Percentiles rank a stretch among this genome's conserved stretches.
Conservation (phyloP, 23 tunicate species). For the Trididemnum clinides region DNA sequence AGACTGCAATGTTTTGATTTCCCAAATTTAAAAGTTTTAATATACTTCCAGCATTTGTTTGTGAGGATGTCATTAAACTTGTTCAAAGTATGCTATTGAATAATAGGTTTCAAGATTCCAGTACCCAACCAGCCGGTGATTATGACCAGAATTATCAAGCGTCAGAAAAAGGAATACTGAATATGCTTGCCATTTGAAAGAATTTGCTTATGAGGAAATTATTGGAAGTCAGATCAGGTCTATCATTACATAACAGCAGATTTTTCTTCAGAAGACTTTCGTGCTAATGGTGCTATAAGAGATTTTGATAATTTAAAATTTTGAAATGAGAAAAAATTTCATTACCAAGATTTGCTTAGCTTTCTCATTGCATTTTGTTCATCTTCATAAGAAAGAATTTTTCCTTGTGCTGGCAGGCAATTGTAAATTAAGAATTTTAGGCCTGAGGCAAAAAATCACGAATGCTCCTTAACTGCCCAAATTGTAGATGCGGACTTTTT, state of each 20-base stretch:
- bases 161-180: background rate
- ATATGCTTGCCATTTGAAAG: background rate
- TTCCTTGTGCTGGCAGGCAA: too few relatives aligned
- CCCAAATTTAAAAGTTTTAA: constrained; percentile 6
- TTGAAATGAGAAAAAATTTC: constrained; percentile 21
- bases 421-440: too few relatives aligned
- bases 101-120: background rate
- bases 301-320: constrained; percentile 4
- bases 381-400: too few relatives aligned
- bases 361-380: too few relatives aligned
- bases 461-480: too few relatives aligned
- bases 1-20: constrained; percentile 1
- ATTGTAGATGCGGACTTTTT: too few relatives aligned
- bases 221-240: background rate
- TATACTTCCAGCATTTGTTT: background rate
- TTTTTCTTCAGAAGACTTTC: constrained; percentile 7
- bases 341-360: too few relatives aligned
- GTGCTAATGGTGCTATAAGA: background rate
- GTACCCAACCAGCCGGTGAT: background rate
- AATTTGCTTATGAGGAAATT: background rate
- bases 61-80: background rate
- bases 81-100: background rate
- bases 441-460: too few relatives aligned
- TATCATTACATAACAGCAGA: background rate
- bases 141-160: background rate